Evolutionary conservation across 2,113 vertebrate genomes (phyloP), one percentile per base, ranked within the genome.

Genomic region (Stigmatopora nigra): DNA sequence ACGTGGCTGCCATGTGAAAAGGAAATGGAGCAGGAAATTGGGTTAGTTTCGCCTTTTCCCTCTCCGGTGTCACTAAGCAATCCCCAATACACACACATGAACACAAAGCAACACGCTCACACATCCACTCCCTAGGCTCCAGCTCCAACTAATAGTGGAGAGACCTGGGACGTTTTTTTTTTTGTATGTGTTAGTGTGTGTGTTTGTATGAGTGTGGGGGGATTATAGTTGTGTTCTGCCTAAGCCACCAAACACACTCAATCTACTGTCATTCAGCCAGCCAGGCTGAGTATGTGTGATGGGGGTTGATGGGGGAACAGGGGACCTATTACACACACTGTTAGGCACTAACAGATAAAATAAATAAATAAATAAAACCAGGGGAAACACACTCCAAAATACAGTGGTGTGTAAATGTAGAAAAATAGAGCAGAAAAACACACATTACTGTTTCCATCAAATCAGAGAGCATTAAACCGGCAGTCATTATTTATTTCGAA

Each of bases 1-100:
- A 85, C 69, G 74, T 58, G 57, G 67, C 73, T 55, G 61, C 75
- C 63, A 79, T 69, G 75, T 82, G 78, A 86, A 85, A 84, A 85
- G 81, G 86, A 90, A 90, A 88, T 89, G 89, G 88, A 89, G 89
- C 89, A 88, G 83, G 86, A 90, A 88, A 90, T 89, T 88, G 79
- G 85, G 88, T 88, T 89, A 88, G 88, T 84, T 82, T 88, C 68
- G 59, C 79, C 83, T 75, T 70, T 78, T 85, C 84, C 80, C 78
- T 82, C 74, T 74, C 70, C 68, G 68, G 72, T 84, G 86, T 86
- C 81, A 84, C 82, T 63, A 71, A 82, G 74, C 78, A 68, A 76
- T 79, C 75, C 86, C 61, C 59, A 71, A 70, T 66, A 76, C 19
- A 48, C 55, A 62, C 64, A 56, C 52, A 63, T n/a, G 56, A 31